phyloP scores from a whole-genome alignment of 2,888 invertebrate species.

The Orthonychiurus folsomi region DNA sequence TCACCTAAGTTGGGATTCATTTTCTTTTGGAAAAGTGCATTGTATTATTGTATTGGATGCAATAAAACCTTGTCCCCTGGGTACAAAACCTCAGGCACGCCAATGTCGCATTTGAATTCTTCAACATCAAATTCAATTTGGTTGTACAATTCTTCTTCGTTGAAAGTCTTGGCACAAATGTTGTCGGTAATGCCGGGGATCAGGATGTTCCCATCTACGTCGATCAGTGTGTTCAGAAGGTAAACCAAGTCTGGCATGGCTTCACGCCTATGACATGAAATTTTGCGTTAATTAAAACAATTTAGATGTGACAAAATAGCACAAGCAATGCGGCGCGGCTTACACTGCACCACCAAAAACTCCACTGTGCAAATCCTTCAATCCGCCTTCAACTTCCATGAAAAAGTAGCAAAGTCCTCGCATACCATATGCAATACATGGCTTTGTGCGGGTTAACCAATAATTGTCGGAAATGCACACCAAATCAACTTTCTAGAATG shows the following conservation, averaged over 20 bases:
- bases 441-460: conserved; percentile 94
- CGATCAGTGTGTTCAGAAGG: conserved; percentile 71
- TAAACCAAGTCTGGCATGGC: conserved; percentile 78
- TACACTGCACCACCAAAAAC: conserved; percentile 89
- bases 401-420: conserved; percentile 87
- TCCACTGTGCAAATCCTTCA: conserved; percentile 91
- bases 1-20: conserved; percentile 45
- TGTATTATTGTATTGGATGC: not conserved
- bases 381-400: conserved; percentile 76
- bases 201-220: conserved; percentile 75
- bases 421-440: conserved; percentile 93
- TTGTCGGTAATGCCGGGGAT: conserved; percentile 74
- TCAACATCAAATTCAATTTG: conserved; percentile 77
- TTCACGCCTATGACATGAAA: conserved; percentile 6
- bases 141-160: conserved; percentile 64
- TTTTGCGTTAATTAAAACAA: not conserved
- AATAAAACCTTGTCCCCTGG: conserved; percentile 62
- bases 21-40: not conserved
- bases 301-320: not conserved
- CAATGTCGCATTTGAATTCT: conserved; percentile 65
- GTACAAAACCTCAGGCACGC: conserved; percentile 59
- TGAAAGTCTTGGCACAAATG: conserved; percentile 62
- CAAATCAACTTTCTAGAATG: conserved; percentile 63
- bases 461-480: conserved; percentile 98
- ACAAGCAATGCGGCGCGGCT: conserved; percentile 40